phyloP scores from a whole-genome alignment of 2,797 vertebrate genomes.

The Monodelphis domestica region DNA sequence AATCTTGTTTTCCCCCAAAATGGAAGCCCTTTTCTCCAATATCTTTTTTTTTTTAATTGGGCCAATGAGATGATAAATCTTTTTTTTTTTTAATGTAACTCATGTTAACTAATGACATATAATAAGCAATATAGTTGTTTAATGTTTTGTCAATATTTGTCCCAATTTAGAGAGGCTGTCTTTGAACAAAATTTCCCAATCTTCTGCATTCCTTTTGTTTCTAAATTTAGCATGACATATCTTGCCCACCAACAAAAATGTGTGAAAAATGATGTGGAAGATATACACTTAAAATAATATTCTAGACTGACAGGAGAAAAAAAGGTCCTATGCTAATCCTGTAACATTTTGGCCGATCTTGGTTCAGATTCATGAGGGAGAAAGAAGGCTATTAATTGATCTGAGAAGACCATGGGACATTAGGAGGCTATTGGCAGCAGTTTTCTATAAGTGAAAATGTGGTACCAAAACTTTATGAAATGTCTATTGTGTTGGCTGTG shows the following conservation, averaged over 20 bases:
- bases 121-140: background rate
- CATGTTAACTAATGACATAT: background rate
- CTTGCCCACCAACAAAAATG: background rate
- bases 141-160: background rate
- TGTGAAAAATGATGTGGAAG: too few species aligned
- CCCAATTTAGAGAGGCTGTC: background rate
- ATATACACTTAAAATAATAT: too few species aligned
- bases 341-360: background rate
- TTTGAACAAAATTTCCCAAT: background rate
- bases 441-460: constrained; percentile 34
- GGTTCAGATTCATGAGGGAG: background rate
- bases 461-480: constrained; percentile 25
- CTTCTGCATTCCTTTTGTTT: background rate
- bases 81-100: background rate
- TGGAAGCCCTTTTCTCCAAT: background rate
- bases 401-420: background rate
- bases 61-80: background rate
- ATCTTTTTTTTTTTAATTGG: background rate
- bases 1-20: background rate
- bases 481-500: background rate
- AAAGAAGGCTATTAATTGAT: background rate
- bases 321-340: background rate
- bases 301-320: background rate
- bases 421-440: background rate
- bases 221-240: background rate